Evolutionary conservation across 1,140 invertebrate genomes (phyloP), one percentile per base, ranked within the genome.

Genomic region (Heliconius himera): DNA sequence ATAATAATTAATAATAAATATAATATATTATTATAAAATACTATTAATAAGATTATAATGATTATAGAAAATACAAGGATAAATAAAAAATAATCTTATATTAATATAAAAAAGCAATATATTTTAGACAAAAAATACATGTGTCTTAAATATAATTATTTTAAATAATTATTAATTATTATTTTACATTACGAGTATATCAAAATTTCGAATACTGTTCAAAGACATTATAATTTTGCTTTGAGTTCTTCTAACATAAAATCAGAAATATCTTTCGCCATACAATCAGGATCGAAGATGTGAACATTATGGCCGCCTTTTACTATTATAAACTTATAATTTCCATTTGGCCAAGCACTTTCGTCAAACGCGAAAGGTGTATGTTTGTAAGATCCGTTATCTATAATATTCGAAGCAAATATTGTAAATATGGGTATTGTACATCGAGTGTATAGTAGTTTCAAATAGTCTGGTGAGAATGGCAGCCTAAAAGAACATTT

Each of bases 361-460:
- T 81, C 79, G 70, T 91, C 88, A 36, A 73, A 81, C 1, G 86
- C 73, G 41, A 91, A 91, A 0, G 86, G 80, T 5, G 85, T 85
- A 1, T 79, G 76, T 0, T 78, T 70, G 18, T 85, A 91, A 0
- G 33, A 6, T 0, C 85, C n/a, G 20, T 22, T 56, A n/a, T 56
- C n/a, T 6, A 56, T 56, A 22, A 8, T 8, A 56, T 41, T 82
- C 20, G 88, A 90, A 0, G 90, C 85, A 1, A 90, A 72, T 29
- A 92, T 84, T 29, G 84, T 79, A 1, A 91, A 83, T 1, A 85
- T 89, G 0, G 89, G 90, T 0, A 82, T 88, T 6, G 66, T 74
- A 5, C 81, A 76, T 0, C 60, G 18, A 1, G 89, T 89, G 72
- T 88, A 88, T 6, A 91, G 73, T 66, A 82, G 41, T 36, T 81